Conservation (phyloP, 2,113 vertebrate genomes). For the Ailuropoda melanoleuca region DNA sequence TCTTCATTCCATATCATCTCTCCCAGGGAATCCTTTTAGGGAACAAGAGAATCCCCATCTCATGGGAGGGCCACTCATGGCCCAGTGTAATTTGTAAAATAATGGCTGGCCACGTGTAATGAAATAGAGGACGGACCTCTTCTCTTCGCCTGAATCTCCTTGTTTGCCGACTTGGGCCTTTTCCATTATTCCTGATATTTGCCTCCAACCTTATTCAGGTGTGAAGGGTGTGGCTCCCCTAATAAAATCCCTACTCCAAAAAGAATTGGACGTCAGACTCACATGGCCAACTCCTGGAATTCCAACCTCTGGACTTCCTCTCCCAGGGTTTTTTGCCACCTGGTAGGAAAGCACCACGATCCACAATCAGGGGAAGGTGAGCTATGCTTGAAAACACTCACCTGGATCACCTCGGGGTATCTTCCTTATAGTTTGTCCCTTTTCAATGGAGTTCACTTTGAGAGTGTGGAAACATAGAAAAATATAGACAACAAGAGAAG, state of each 20-base stretch:
- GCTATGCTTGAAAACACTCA: accelerated
- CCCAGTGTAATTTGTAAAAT: not conserved
- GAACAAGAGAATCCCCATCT: not conserved
- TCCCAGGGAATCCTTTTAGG: not conserved
- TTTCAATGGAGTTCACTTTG: not conserved
- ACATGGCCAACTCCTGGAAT: not conserved
- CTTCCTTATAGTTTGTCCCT: not conserved
- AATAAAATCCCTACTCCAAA: not conserved
- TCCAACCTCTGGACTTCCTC: accelerated
- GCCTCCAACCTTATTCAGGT: not conserved
- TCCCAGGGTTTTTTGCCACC: not conserved
- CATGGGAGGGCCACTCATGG: not conserved
- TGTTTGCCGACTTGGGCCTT: not conserved
- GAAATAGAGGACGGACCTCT: not conserved
- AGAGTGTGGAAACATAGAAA: not conserved
- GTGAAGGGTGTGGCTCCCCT: not conserved
- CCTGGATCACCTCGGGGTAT: accelerated
- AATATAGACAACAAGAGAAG: not conserved
- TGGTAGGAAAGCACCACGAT: not conserved
- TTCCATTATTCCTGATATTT: not conserved
- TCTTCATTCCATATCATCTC: not conserved
- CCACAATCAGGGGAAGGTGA: not conserved
- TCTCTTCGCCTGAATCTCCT: not conserved
- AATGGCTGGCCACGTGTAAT: not conserved
- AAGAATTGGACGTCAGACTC: not conserved